Evolutionary conservation across 2,888 invertebrate genomes (phyloP).

Genomic region (Agonopterix alstromeriana): DNA sequence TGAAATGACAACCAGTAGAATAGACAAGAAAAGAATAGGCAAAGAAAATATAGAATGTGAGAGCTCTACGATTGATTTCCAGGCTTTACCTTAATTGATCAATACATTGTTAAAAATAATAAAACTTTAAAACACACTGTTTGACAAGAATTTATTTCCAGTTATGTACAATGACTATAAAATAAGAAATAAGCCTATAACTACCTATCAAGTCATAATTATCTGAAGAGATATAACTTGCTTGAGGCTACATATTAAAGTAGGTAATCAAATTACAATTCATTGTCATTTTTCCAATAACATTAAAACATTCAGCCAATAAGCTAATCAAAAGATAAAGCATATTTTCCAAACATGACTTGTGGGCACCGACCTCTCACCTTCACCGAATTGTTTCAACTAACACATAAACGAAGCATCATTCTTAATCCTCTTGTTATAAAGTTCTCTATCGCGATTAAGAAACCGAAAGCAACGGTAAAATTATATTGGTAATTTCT

Average conservation of each 20-base stretch:
- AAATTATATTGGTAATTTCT: constrained; percentile 16
- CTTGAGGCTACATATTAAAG: background rate
- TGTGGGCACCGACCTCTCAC: background rate
- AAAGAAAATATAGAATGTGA: no score
- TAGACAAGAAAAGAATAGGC: no score
- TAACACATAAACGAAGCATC: no score
- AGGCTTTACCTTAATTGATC: no score
- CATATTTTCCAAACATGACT: constrained; percentile 28
- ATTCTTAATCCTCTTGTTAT: constrained; percentile 3
- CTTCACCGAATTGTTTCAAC: no score
- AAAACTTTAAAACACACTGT: no score
- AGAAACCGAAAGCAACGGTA: background rate
- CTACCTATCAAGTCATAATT: background rate
- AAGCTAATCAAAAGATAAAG: constrained; percentile 25
- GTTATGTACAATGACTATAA: no score
- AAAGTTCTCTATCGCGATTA: constrained; percentile 12
- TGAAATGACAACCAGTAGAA: no score
- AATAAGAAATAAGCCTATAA: background rate
- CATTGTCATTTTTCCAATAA: constrained; percentile 1
- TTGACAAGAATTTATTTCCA: no score
- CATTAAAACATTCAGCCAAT: constrained; percentile 4
- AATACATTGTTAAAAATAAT: no score
- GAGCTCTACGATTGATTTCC: no score
- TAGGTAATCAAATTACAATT: constrained; percentile 3
- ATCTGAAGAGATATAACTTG: background rate